Conservation (phyloP, 2,888 invertebrate genomes). For the Deroplatys truncata region DNA sequence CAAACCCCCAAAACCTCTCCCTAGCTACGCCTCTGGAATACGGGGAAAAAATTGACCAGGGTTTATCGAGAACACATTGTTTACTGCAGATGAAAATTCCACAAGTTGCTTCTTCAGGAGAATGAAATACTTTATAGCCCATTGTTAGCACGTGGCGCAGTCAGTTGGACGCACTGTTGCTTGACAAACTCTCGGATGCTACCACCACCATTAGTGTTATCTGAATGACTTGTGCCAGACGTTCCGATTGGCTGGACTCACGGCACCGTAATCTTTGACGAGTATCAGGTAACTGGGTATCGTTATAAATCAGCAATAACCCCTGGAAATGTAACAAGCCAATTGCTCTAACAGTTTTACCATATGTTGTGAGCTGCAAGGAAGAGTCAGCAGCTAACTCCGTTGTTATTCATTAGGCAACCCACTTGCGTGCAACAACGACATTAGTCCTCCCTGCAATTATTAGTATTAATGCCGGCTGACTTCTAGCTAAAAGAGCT, state of each 20-base stretch:
- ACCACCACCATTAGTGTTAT: neutral
- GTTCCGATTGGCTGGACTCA: neutral
- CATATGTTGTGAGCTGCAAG: neutral
- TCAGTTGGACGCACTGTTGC: too few relatives aligned
- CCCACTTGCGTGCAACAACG: neutral
- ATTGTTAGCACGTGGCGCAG: too few relatives aligned
- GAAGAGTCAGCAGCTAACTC: neutral
- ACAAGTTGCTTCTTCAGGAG: too few relatives aligned
- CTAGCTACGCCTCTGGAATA: too few relatives aligned
- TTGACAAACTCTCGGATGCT: neutral
- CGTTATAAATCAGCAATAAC: neutral
- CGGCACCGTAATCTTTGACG: neutral
- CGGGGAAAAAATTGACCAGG: too few relatives aligned
- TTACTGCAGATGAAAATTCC: too few relatives aligned
- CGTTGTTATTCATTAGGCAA: neutral
- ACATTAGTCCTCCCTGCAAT: neutral
- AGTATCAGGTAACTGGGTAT: neutral
- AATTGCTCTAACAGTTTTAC: slow-evolving; percentile 13
- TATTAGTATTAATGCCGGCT: neutral
- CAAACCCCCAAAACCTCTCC: too few relatives aligned
- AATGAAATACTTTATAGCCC: too few relatives aligned
- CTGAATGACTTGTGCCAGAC: neutral
- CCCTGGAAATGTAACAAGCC: slow-evolving; percentile 4
- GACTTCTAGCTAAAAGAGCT: too few relatives aligned
- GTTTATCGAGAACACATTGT: too few relatives aligned